Evolutionary conservation across 2,888 invertebrate genomes (phyloP), one percentile per base, ranked within the genome.

Genomic region (Baccha elongata): DNA sequence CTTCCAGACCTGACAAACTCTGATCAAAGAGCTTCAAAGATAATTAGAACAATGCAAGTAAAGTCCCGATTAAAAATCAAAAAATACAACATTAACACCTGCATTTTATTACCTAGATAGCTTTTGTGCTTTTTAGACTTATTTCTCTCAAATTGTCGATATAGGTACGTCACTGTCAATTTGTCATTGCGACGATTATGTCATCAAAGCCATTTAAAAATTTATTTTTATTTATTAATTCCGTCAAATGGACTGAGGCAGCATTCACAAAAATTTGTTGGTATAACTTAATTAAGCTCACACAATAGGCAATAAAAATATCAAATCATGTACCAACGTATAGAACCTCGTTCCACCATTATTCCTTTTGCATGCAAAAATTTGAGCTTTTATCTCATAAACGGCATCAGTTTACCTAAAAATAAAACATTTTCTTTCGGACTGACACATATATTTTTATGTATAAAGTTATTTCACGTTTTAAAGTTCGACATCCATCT

Each of bases 401-500:
- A 55, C 40, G 48, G 50, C 26, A 23, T 52, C 42, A 60, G 11
- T 46, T 60, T n/a, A 17, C 11, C 8, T 1, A 37, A 6, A 58
- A 37, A 37, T 10, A 32, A 46, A 48, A 37, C 21, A 26, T 46
- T 26, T 19, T 2, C 15, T 50, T 32, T 26, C n/a, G 23, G 32
- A 48, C 53, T 62, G 75, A 55, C 75, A 55, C 69, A 67, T 17
- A 74, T 19, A 73, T 55, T 32, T 44, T 42, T 32, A 26, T 23
- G 32, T 42, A 42, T 21, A 44, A 44, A 53, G 3, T 44, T 6
- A 52, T 71, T 71, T 52, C 11, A 60, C 19, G 48, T 29, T 60
- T n/a, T 37, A 17, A 23, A 78, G 65, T 58, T 29, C 15, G 71
- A 42, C 71, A 65, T 78, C 71, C 58, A 78, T 78, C 55, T 65